These are phyloP conservation scores for Sciurus carolinensis DNA, from an alignment of 2,797 vertebrate genomes.

Conservation along the genomic window DNA sequence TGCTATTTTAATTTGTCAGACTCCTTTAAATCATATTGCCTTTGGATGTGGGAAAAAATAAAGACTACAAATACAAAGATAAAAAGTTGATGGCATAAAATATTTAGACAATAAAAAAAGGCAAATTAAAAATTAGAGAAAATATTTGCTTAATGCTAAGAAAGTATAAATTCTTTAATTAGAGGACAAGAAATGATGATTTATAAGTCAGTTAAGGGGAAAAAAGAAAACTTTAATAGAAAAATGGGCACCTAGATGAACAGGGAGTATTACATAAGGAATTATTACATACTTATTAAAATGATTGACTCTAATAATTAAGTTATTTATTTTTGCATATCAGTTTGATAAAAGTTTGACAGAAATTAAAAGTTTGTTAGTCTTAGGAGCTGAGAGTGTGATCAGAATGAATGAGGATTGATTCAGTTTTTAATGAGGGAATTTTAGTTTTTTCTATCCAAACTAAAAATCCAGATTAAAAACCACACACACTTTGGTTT, in stretches of 20 bases:
- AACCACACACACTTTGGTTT: background rate
- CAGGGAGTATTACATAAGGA: background rate
- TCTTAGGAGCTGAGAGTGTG: background rate
- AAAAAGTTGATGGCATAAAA: background rate
- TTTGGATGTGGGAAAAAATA: background rate
- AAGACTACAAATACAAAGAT: background rate
- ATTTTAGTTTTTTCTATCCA: background rate
- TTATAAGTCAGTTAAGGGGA: background rate
- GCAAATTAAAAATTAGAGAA: background rate
- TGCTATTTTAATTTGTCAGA: background rate
- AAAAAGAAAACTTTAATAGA: background rate
- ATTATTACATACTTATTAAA: background rate
- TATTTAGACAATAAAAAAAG: conserved; percentile 18
- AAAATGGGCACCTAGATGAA: background rate
- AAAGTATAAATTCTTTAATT: background rate
- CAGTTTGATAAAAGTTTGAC: background rate
- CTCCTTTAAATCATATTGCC: background rate
- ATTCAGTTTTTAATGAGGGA: background rate
- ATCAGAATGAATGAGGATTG: background rate
- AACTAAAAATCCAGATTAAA: background rate
- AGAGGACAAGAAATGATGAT: background rate
- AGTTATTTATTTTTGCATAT: background rate
- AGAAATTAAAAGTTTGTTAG: background rate
- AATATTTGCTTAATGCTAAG: background rate
- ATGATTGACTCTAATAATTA: background rate